phyloP scores from a whole-genome alignment of 2,888 invertebrate species.

The Biston betularia region DNA sequence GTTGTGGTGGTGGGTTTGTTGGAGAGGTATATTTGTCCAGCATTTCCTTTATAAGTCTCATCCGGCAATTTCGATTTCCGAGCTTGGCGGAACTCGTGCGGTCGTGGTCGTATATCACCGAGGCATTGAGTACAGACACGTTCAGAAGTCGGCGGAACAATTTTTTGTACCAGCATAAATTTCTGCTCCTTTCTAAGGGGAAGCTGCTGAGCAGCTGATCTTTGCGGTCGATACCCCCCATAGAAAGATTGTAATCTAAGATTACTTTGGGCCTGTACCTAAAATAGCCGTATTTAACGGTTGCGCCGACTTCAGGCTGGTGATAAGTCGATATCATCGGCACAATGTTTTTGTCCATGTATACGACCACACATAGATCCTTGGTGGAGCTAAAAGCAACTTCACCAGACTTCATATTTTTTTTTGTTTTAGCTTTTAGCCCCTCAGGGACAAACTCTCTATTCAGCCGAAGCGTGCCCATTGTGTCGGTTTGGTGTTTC shows the following conservation, averaged over 20 bases:
- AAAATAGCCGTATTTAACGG: conserved; percentile 1
- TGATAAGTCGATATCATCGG: conserved; percentile 18
- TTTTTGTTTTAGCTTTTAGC: conserved; percentile 36
- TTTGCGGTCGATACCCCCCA: conserved; percentile 17
- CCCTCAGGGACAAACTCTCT: conserved; percentile 45
- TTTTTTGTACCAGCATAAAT: conserved; percentile 42
- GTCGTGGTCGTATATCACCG: conserved; percentile 24
- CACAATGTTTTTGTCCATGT: conserved; percentile 35
- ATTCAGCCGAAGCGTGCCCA: conserved; percentile 46
- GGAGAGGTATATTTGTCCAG: conserved; percentile 6
- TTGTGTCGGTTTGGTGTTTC: conserved; percentile 39
- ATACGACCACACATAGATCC: conserved; percentile 42
- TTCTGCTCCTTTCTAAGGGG: conserved; percentile 23
- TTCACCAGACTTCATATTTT: conserved; percentile 33
- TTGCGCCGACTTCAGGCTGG: conserved; percentile 6
- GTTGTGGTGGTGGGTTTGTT: conserved; percentile 3
- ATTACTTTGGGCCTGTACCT: conserved; percentile 16
- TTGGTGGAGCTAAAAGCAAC: conserved; percentile 40
- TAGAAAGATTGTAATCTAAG: conserved; percentile 17
- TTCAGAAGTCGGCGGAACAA: conserved; percentile 41
- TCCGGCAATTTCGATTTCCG: conserved; percentile 8
- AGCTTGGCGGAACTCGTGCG: conserved; percentile 6
- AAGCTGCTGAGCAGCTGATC: conserved; percentile 19
- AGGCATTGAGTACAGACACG: conserved; percentile 34
- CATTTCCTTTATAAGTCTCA: conserved; percentile 21